phyloP scores from a whole-genome alignment of 2,113 vertebrate species.

The Ictalurus furcatus region DNA sequence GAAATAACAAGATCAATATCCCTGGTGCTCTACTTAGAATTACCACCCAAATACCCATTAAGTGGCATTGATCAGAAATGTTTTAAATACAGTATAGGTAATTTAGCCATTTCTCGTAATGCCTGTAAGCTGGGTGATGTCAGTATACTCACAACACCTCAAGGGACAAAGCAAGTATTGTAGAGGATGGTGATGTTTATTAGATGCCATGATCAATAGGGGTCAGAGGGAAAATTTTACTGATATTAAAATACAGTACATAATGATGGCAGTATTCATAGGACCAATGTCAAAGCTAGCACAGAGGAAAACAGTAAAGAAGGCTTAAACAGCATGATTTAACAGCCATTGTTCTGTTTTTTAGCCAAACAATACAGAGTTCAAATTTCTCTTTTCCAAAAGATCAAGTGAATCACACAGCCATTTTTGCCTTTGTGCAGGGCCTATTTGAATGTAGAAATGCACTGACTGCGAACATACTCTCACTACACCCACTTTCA shows the following conservation, averaged over 20 bases:
- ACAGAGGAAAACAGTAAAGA: background rate
- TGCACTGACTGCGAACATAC: background rate
- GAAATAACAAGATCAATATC: background rate
- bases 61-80: background rate
- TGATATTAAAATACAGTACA: too few species aligned
- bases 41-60: background rate
- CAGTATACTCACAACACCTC: too few species aligned
- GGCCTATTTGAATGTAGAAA: background rate
- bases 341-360: background rate
- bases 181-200: too few species aligned
- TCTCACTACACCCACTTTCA: background rate
- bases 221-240: too few species aligned
- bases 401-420: background rate
- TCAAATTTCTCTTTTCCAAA: background rate
- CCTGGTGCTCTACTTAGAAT: background rate
- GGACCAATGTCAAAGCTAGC: background rate
- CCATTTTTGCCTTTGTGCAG: background rate
- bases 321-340: background rate
- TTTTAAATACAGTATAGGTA: background rate
- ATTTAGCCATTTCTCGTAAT: background rate
- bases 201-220: too few species aligned
- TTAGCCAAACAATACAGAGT: background rate
- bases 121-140: background rate
- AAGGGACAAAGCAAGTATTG: too few species aligned
- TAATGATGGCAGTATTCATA: too few species aligned